Evolutionary conservation across 2,113 vertebrate species (phyloP).

Genomic region (Puffinus mauretanicus): DNA sequence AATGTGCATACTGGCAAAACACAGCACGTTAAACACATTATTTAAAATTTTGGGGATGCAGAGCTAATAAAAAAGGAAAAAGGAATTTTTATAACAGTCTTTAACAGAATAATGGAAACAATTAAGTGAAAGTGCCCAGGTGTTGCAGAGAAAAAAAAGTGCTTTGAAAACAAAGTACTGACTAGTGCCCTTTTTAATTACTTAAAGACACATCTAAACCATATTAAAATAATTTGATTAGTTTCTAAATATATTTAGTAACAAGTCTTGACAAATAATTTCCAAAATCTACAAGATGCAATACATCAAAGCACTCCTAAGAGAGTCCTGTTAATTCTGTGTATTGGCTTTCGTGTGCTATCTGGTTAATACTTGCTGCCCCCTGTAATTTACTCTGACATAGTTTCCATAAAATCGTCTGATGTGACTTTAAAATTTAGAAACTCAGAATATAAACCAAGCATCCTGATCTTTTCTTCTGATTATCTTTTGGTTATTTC

Average conservation of each 20-base stretch:
- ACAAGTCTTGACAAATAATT: background rate
- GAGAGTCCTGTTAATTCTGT: background rate
- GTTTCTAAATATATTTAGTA: background rate
- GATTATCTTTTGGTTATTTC: background rate
- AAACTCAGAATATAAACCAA: slow-evolving; percentile 18
- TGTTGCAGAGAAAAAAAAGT: background rate
- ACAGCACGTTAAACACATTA: background rate
- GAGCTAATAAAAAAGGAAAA: background rate
- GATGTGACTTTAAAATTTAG: slow-evolving; percentile 19
- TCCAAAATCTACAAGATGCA: background rate
- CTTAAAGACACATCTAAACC: background rate
- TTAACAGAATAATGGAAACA: background rate
- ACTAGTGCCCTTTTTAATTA: background rate
- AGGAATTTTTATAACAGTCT: background rate
- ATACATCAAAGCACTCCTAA: background rate
- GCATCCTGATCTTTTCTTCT: background rate
- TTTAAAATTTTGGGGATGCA: background rate
- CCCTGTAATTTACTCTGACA: slow-evolving; percentile 74
- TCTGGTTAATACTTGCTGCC: slow-evolving; percentile 79
- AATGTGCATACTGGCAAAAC: background rate
- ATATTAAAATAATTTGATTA: background rate
- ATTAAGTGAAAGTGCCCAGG: background rate
- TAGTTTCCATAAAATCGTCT: background rate
- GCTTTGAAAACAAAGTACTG: background rate
- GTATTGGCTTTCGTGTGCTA: background rate